These are phyloP conservation scores for Typhlichthys eigenmanni DNA, from an alignment of 2,797 vertebrate genomes.

Conservation along the genomic window DNA sequence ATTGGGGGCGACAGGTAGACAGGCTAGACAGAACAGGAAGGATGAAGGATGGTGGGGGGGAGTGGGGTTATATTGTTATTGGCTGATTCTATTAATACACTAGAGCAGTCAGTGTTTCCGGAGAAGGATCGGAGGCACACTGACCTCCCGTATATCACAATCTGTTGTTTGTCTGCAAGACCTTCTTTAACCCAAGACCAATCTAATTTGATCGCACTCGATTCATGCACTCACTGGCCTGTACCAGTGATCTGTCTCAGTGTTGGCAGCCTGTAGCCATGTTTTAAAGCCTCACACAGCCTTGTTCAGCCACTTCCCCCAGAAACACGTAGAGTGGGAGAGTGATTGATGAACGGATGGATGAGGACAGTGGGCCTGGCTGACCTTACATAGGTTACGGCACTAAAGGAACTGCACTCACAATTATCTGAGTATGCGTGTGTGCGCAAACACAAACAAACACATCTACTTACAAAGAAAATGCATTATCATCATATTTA, in stretches of 20 bases:
- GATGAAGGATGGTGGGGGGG: constrained; percentile 13
- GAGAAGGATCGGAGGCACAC: constrained; percentile 6
- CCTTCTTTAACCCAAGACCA: constrained; percentile 46
- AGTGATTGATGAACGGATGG: constrained; percentile 50
- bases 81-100: constrained; percentile 18
- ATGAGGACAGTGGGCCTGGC: constrained; percentile 24
- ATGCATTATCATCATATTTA: neutral
- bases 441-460: constrained; percentile 55
- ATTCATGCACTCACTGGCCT: constrained; percentile 31
- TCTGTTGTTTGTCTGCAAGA: constrained; percentile 27
- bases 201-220: constrained; percentile 54
- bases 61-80: neutral
- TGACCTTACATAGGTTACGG: constrained; percentile 31
- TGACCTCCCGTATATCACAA: constrained; percentile 13
- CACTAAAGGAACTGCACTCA: neutral
- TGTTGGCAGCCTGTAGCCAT: constrained; percentile 14
- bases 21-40: constrained; percentile 17
- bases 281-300: constrained; percentile 22
- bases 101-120: no score
- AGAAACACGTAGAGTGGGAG: constrained; percentile 36
- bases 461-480: constrained; percentile 19
- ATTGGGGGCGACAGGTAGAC: constrained; percentile 57
- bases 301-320: constrained; percentile 26
- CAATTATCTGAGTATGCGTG: constrained; percentile 17
- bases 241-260: constrained; percentile 55